Evolutionary conservation across 2,113 vertebrate genomes (phyloP), one percentile per base, ranked within the genome.

Genomic region (Amphiprion percula): DNA sequence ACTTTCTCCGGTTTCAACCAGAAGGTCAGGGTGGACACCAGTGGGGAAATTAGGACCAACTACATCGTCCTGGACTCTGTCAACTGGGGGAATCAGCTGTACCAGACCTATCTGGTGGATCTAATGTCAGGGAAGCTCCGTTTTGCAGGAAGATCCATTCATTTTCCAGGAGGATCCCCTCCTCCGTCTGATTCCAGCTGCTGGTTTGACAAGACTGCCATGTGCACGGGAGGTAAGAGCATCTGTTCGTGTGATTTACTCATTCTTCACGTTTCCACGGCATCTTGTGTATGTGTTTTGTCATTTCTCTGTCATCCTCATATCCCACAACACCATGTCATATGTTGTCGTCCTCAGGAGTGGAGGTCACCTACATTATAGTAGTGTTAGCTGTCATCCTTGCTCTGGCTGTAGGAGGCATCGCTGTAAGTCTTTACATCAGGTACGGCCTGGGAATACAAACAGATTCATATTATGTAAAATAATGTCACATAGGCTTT

Each of bases 21-120:
- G 87, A 84, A 58, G 63, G 74, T 98, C n/a, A 68, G 68, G 68
- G 95, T 93, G 2, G 94, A 97, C 54, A 63, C 19, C 14, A 53
- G n/a, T 9, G 97, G 96, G 9, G 91, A 93, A 0, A 90, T 94
- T 6, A 82, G 95, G 81, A 95, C 87, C 68, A 94, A 58, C 55
- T 98, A 96, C 0, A 80, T 99, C 59, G 78, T 99, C 78, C 82
- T 98, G 89, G 97, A 98, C 83, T 92, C 95, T 7, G 93, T 97
- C n/a, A 94, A 94, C 15, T 75, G 0, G 33, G 92, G 93, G 10
- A 91, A 86, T 23, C 93, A 93, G 28, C 90, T 99, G 39, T 94
- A 94, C 59, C 93, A 94, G 50, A 95, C 96, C 19, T 95, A 96
- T 63, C 26, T 91, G 6, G 88, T 98, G 80, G 94, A 96, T 39